Evolutionary conservation across 2,113 vertebrate species (phyloP).

Genomic region (Sinocyclocheilus grahami): DNA sequence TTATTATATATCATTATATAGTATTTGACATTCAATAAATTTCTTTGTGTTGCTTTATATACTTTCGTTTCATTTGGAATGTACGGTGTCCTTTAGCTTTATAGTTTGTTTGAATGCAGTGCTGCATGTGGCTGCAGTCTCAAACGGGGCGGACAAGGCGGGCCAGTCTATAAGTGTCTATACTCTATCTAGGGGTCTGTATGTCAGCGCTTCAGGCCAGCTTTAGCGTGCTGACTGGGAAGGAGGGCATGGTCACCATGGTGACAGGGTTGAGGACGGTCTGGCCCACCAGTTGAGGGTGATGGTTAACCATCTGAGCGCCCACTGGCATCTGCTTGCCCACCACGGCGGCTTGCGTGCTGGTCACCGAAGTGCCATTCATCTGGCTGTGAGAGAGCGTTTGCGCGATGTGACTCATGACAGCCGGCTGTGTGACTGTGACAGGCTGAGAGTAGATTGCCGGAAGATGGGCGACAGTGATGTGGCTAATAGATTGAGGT

Average conservation of each 20-base stretch:
- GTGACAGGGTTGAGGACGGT: slow-evolving; percentile 96
- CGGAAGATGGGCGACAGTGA: slow-evolving; percentile 91
- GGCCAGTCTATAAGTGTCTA: not conserved
- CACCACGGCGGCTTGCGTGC: slow-evolving; percentile 65
- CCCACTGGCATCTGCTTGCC: slow-evolving; percentile 83
- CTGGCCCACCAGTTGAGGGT: slow-evolving; percentile 91
- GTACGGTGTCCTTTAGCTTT: slow-evolving; percentile 57
- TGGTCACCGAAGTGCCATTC: slow-evolving; percentile 75
- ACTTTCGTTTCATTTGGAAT: slow-evolving; percentile 62
- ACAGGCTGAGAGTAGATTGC: slow-evolving; percentile 86
- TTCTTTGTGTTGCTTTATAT: slow-evolving; percentile 45
- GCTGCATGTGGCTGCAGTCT: slow-evolving; percentile 51
- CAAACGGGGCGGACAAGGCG: not conserved
- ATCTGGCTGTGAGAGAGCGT: slow-evolving; percentile 89
- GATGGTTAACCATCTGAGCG: slow-evolving; percentile 88
- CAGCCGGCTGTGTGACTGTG: slow-evolving; percentile 83
- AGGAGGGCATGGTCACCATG: slow-evolving; percentile 98
- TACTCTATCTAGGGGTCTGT: not conserved
- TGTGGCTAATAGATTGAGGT: slow-evolving; percentile 90
- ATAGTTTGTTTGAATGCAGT: slow-evolving; percentile 61
- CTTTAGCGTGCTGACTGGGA: slow-evolving; percentile 96
- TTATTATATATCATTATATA: slow-evolving; percentile 44
- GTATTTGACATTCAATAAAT: slow-evolving; percentile 52
- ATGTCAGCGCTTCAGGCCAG: slow-evolving; percentile 80
- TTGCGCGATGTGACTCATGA: slow-evolving; percentile 91